Percentiles rank a stretch among this genome's conserved stretches.
These are phyloP conservation scores for Sebastes glaucus DNA, from an alignment of 2,797 vertebrate species.

Conservation along the genomic window DNA sequence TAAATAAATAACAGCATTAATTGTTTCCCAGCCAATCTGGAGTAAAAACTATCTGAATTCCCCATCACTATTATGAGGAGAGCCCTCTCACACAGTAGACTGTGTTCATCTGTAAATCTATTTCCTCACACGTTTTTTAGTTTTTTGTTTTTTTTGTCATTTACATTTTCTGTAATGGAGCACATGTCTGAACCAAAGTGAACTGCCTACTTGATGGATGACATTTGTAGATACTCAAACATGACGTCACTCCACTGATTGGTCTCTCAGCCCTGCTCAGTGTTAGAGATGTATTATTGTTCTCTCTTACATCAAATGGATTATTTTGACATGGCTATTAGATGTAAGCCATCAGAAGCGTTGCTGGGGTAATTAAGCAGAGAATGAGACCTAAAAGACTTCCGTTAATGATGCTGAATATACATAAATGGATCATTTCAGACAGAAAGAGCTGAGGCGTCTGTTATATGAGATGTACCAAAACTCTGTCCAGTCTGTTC, in stretches of 20 bases:
- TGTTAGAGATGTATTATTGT: slow-evolving; percentile 14
- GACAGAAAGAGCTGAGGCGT: neutral
- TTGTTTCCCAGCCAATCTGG: too few relatives aligned
- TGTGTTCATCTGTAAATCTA: too few relatives aligned
- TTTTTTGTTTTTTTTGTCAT: neutral
- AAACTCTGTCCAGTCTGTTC: neutral
- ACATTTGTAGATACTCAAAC: neutral
- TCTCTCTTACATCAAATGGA: slow-evolving; percentile 29
- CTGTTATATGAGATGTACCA: neutral
- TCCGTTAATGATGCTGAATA: slow-evolving; percentile 32
- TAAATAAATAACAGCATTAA: too few relatives aligned
- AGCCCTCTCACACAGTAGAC: too few relatives aligned
- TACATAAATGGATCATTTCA: slow-evolving; percentile 10
- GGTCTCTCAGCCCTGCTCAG: neutral
- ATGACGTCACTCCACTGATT: neutral
- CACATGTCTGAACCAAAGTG: neutral
- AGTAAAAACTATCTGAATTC: too few relatives aligned
- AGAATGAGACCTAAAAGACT: slow-evolving; percentile 35
- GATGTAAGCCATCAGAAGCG: slow-evolving; percentile 12
- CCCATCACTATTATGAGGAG: too few relatives aligned
- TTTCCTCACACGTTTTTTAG: too few relatives aligned
- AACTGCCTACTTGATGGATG: neutral
- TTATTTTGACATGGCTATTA: slow-evolving; percentile 44
- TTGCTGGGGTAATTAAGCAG: slow-evolving; percentile 28
- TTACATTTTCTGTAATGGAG: neutral